Percentiles rank a stretch among this genome's conserved stretches.
Evolutionary conservation across 1,140 invertebrate genomes (phyloP).

Genomic region (Papilio aristodemus): DNA sequence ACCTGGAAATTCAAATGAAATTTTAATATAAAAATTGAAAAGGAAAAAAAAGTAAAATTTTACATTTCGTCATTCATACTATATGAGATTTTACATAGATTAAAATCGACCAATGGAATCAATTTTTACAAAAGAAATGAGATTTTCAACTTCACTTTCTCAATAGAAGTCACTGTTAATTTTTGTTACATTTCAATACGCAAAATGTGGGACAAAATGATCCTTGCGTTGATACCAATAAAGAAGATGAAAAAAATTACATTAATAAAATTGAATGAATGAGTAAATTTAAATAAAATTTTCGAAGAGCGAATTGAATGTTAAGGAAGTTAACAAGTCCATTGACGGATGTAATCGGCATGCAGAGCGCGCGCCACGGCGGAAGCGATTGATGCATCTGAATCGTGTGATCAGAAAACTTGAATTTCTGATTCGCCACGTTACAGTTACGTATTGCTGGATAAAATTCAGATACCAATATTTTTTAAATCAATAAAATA

Average conservation of each 20-base stretch:
- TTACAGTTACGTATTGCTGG: slow-evolving; percentile 16
- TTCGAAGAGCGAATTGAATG: slow-evolving; percentile 15
- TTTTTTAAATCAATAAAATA: neutral
- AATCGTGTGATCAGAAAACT: slow-evolving; percentile 31
- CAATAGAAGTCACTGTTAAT: no score
- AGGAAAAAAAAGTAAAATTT: neutral
- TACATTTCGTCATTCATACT: no score
- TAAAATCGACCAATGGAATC: no score
- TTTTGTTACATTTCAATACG: no score
- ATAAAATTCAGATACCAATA: slow-evolving; percentile 1
- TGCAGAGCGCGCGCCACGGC: slow-evolving; percentile 20
- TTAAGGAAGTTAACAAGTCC: slow-evolving; percentile 32
- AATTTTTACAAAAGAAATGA: no score
- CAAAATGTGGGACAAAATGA: no score
- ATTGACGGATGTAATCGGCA: slow-evolving; percentile 11
- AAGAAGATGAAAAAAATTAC: neutral
- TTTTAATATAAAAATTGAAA: neutral
- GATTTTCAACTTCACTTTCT: no score
- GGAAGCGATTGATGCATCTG: slow-evolving; percentile 33
- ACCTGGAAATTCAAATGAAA: slow-evolving; percentile 33
- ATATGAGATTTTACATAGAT: no score
- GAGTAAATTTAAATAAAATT: slow-evolving; percentile 18
- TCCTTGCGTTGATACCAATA: no score
- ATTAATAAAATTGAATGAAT: slow-evolving; percentile 8
- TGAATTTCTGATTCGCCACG: slow-evolving; percentile 28